phyloP scores from a whole-genome alignment of 2,113 vertebrate species.

The Porphyrio hochstetteri region DNA sequence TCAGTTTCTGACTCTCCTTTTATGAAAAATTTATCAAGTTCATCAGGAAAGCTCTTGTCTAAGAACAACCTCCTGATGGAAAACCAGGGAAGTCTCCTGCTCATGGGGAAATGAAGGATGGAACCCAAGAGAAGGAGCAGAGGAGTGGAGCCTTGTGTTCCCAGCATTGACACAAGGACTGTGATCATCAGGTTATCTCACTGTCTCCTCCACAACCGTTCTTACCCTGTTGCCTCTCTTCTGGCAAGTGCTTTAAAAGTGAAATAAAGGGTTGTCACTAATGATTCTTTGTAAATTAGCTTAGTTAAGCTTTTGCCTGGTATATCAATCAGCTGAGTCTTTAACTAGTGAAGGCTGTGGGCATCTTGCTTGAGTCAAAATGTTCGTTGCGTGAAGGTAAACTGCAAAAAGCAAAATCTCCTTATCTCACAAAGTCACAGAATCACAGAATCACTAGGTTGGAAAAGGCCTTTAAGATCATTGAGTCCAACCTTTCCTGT shows the following conservation, averaged over 20 bases:
- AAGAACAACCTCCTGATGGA: not conserved
- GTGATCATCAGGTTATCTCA: not conserved
- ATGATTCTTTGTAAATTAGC: not conserved
- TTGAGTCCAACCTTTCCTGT: too few relatives aligned
- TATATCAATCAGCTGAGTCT: not conserved
- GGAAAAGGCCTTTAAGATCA: too few relatives aligned
- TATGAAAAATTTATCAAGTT: not conserved
- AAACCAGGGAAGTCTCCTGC: not conserved
- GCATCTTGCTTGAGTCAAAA: not conserved
- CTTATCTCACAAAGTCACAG: not conserved
- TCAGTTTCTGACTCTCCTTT: not conserved
- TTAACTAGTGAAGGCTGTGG: not conserved
- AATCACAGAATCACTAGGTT: too few relatives aligned
- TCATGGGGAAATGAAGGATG: not conserved
- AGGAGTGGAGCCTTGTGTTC: accelerated
- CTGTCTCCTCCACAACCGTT: not conserved
- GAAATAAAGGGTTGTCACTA: not conserved
- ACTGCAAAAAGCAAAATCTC: not conserved
- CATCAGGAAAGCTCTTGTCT: not conserved
- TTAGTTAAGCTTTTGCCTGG: not conserved
- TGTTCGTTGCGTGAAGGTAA: not conserved
- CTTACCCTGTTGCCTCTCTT: not conserved
- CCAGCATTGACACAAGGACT: not conserved
- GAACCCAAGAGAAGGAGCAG: not conserved
- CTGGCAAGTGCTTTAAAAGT: not conserved